phyloP scores from a whole-genome alignment of 2,888 invertebrate genomes.

The Deilephila porcellus region DNA sequence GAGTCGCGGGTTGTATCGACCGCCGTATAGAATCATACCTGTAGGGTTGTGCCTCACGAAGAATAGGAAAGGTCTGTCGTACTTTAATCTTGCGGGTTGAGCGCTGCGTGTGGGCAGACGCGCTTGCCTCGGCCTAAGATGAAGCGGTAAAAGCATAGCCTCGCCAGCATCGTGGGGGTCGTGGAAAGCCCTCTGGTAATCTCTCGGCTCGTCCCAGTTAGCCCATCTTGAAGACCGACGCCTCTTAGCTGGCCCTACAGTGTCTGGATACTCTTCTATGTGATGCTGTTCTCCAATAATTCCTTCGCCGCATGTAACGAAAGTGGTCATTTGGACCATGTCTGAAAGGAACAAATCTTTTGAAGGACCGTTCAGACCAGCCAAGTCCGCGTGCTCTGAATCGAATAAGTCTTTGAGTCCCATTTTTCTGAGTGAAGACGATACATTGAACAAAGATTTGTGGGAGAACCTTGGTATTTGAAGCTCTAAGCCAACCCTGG shows the following conservation, averaged over 20 bases:
- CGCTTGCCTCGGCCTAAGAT: slow-evolving; percentile 89
- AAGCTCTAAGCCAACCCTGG: slow-evolving; percentile 90
- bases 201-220: slow-evolving; percentile 83
- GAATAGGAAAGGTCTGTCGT: slow-evolving; percentile 95
- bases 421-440: slow-evolving; percentile 91
- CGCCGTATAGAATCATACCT: slow-evolving; percentile 95
- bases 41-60: slow-evolving; percentile 96
- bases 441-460: slow-evolving; percentile 92
- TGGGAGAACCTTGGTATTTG: slow-evolving; percentile 94
- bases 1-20: slow-evolving; percentile 93
- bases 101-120: slow-evolving; percentile 87
- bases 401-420: slow-evolving; percentile 92
- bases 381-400: slow-evolving; percentile 90
- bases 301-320: slow-evolving; percentile 92
- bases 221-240: slow-evolving; percentile 79
- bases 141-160: slow-evolving; percentile 86
- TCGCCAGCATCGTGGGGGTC: slow-evolving; percentile 85
- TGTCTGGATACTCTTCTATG: slow-evolving; percentile 92
- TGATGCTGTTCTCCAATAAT: slow-evolving; percentile 90
- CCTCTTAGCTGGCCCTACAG: slow-evolving; percentile 72
- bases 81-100: slow-evolving; percentile 88
- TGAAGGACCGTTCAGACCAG: slow-evolving; percentile 91
- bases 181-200: slow-evolving; percentile 88
- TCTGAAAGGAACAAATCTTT: slow-evolving; percentile 93
- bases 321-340: slow-evolving; percentile 92